phyloP scores from a whole-genome alignment of 2,888 invertebrate species.

The Drosophila nr. perissopoda region DNA sequence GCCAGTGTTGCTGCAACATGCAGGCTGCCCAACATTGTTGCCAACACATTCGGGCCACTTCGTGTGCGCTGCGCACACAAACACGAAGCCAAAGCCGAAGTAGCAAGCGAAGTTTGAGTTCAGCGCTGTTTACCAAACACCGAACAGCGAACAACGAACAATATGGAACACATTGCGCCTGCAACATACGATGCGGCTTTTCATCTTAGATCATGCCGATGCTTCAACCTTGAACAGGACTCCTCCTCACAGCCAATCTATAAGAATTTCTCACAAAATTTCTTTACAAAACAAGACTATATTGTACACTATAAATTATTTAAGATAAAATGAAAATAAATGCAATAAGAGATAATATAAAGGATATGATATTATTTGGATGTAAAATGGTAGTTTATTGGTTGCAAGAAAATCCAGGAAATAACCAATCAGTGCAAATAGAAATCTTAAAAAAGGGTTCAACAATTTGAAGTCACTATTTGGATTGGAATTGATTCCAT shows the following conservation, averaged over 20 bases:
- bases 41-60: conserved; percentile 27
- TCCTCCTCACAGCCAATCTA: not conserved
- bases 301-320: not conserved
- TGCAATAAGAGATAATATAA: not conserved
- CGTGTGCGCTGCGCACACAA: conserved; percentile 46
- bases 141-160: conserved; percentile 24
- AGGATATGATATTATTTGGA: not conserved
- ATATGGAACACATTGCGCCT: conserved; percentile 36
- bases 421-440: not conserved
- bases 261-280: not conserved
- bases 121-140: conserved; percentile 27
- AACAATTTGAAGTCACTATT: not conserved
- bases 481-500: not conserved
- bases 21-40: conserved; percentile 21
- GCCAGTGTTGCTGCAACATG: conserved; percentile 29
- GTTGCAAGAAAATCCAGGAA: not conserved
- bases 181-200: conserved; percentile 1
- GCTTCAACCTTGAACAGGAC: not conserved
- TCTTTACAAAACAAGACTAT: not conserved
- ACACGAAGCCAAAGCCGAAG: conserved; percentile 25
- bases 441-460: not conserved
- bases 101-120: conserved; percentile 14
- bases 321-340: not conserved
- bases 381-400: not conserved
- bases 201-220: not conserved